Evolutionary conservation across 2,888 invertebrate species (phyloP), one percentile per base, ranked within the genome.

Genomic region (Herminia tarsipennalis): DNA sequence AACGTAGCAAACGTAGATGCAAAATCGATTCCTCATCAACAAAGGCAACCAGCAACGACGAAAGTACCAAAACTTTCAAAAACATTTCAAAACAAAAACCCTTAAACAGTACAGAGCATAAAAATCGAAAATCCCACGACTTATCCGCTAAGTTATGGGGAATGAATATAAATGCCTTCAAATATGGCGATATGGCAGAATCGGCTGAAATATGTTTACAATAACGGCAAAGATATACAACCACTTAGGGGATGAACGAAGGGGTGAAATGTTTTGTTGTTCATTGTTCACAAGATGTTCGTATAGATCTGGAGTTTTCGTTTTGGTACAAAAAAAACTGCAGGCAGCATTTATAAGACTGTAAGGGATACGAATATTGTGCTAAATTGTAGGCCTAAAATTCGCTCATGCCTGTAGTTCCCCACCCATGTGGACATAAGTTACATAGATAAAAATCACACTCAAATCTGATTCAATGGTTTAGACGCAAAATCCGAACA

Each of bases 161-260:
- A 71, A 78, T 78, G 78, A 78, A 78, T 78, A 78, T 73, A 76
- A 77, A 78, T 69, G 76, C 53, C 50, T 64, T 48, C 54, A 70
- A 66, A 75, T 73, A 76, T 53, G 67, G 53, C 70, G 53, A 53
- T 56, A 54, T 45, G 42, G 76, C 66, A 52, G 75, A 81, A 83
- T 83, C 72, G 72, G 70, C 72, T 86, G 81, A 86, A 83, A 86
- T 86, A 86, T 86, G 85, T 83, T 86, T 77, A 86, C 86, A 86
- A 86, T 86, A 84, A 83, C 73, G 67, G 54, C 62, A 53, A 60
- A 70, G 73, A 79, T 77, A 74, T 78, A 83, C 63, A 76, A 70
- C 66, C 79, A 81, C 80, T 85, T 85, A 78, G 59, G 70, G 78
- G 73, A 82, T 82, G 75, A 76, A 59, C 28, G 54, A 73, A 73